Evolutionary conservation across 2,888 invertebrate genomes (phyloP), one percentile per base, ranked within the genome.

Genomic region (Autographa gamma): DNA sequence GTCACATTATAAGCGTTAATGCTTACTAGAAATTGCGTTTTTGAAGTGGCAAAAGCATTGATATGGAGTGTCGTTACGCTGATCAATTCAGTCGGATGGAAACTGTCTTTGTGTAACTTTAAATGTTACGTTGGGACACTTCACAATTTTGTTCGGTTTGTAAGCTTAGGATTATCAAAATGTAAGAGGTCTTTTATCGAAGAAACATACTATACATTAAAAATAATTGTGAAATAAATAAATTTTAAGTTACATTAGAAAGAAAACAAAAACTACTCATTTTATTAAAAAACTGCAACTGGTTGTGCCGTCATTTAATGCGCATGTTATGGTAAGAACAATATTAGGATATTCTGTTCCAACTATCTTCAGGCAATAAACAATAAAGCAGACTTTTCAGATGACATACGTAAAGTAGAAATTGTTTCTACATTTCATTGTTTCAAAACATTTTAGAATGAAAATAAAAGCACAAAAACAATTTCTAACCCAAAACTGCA

Each of bases 41-140:
- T 84, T 89, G 88, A 89, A 90, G 92, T 91, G 89, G 86, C 88
- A 86, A 90, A 85, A 69, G 87, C 77, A 86, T 90, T 91, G 80
- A 86, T 77, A 65, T 73, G 73, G 79, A 81, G 88, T 90, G 89
- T 91, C 85, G 86, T 84, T 84, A 83, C 84, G 82, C 87, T 86
- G 83, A 88, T 91, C 86, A 89, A 87, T 82, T 80, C 76, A 87
- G 85, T 88, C 80, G 77, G 74, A 89, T 84, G 88, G 85, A 76
- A 89, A 86, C 13, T 63, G 64, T 63, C 60, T 72, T 77, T 83
- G 71, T 79, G 64, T 60, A 18, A n/a, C 70, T 25, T 52, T 59
- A 9, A 65, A 64, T 71, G 70, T 80, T 68, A 43, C 54, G 69
- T 64, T 68, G 19, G 43, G 66, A 52, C 63, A n/a, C 52, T 73